Conservation (phyloP, 2,797 vertebrate genomes). For the Carduelis carduelis region DNA sequence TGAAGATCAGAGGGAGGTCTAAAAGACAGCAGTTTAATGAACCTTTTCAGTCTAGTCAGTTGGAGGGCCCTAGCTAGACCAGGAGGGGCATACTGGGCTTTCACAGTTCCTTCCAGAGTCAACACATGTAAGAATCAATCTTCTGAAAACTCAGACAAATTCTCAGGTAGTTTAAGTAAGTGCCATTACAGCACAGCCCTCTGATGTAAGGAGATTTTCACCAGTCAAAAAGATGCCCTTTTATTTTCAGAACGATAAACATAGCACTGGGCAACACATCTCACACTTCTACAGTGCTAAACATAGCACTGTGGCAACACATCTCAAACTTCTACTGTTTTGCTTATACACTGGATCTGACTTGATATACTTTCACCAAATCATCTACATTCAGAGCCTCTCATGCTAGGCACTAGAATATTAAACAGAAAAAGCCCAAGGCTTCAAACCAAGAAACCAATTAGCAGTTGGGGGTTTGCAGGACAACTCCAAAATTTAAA, state of each 20-base stretch:
- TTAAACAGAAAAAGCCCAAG: background rate
- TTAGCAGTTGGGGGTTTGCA: background rate
- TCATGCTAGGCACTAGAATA: background rate
- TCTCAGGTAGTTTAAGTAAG: background rate
- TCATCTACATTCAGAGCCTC: background rate
- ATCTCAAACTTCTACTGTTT: background rate
- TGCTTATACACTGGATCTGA: background rate
- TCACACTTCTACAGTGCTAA: background rate
- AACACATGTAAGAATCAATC: background rate
- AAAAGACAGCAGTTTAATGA: background rate
- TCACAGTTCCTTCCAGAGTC: background rate
- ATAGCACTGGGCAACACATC: background rate
- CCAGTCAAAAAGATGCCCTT: background rate
- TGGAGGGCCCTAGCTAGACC: background rate
- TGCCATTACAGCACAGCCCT: background rate
- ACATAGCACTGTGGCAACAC: background rate
- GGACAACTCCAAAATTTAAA: background rate
- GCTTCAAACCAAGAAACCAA: background rate
- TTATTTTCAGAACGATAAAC: background rate
- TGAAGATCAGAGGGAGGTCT: background rate
- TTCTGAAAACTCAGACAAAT: background rate
- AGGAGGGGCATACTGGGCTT: background rate
- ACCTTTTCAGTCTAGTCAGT: background rate
- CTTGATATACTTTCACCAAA: background rate
- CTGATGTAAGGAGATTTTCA: background rate